Base-by-base conservation (phyloP, 2,888 invertebrate genomes). In the Cybosia mesomella region DNA sequence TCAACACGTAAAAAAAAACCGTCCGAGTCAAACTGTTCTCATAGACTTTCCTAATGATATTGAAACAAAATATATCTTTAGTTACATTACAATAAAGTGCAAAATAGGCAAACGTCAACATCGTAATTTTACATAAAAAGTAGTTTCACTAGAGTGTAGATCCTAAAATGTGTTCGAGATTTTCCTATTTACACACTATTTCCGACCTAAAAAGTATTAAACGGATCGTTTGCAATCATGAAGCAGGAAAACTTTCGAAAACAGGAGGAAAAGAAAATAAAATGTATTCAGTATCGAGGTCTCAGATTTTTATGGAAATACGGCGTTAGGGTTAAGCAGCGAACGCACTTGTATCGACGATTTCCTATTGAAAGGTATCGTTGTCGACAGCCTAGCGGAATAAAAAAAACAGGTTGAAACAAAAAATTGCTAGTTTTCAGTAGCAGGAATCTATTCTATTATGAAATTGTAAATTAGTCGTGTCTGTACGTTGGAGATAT, bases 341-440 rank as follows among this genome's bases (percentile, higher is more conserved):
- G 74, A 80, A 78, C 82, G 76, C 70, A 76, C 81, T 81, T 76
- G 68, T 79, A 61, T 81, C 49, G 66, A 79, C 71, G 72, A 71
- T 73, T 67, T 63, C 58, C 59, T 49, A 67, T 77, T 80, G 62
- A 74, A 73, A 67, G 36, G 57, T 32, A 57, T 64, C 59, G 72
- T 49, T 49, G n/a, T 49, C n/a, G 49, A 9, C 49, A 49, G 49
- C 49, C n/a, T 49, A 49, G n/a, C 49, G 49, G 18, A 49, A 5
- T n/a, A n/a, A n/a, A n/a, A n/a, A 9, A n/a, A 49, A 49, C n/a
- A 49, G 49, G 49, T n/a, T 49, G 8, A 49, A 49, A 49, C 49
- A 49, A 49, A 49, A 49, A 49, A 43, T 7, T 15, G 18, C 18
- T 5, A 43, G 43, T 5, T 5, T 43, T 7, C 4, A 18, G 18